These are phyloP conservation scores for Paratilapia polleni DNA, from an alignment of 2,113 vertebrate species.

Conservation along the genomic window DNA sequence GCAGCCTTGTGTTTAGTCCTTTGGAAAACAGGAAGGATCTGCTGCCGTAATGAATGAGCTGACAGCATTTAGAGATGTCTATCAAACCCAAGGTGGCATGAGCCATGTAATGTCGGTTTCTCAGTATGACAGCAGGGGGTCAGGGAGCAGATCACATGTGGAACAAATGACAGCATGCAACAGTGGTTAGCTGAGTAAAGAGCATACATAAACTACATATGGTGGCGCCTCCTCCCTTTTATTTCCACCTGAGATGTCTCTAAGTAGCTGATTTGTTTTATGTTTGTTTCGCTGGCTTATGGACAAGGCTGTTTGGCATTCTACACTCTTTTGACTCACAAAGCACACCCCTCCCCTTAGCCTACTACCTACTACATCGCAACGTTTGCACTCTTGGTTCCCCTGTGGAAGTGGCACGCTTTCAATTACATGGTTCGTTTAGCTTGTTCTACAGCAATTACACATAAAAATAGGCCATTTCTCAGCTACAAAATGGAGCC, in stretches of 20 bases:
- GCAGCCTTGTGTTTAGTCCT: not conserved
- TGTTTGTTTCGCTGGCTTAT: slow-evolving; percentile 64
- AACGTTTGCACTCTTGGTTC: slow-evolving; percentile 13
- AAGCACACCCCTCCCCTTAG: slow-evolving; percentile 44
- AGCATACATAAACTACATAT: slow-evolving; percentile 22
- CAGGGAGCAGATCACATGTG: slow-evolving; percentile 34
- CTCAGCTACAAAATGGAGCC: slow-evolving; percentile 80
- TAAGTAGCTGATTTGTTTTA: slow-evolving; percentile 78
- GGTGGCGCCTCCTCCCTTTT: slow-evolving; percentile 11
- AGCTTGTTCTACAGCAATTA: slow-evolving; percentile 81
- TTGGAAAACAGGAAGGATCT: not conserved
- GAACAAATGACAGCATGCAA: slow-evolving; percentile 62
- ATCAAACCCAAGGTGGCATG: slow-evolving; percentile 54
- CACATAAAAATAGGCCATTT: slow-evolving; percentile 82
- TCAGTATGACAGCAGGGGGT: slow-evolving; percentile 30
- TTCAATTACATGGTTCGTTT: slow-evolving; percentile 86
- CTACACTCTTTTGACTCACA: slow-evolving; percentile 68
- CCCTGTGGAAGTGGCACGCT: slow-evolving; percentile 74
- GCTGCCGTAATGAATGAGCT: slow-evolving; percentile 28
- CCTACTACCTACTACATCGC: slow-evolving; percentile 15
- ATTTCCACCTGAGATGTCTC: slow-evolving; percentile 60
- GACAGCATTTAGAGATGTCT: slow-evolving; percentile 52
- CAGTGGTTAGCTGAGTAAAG: slow-evolving; percentile 21
- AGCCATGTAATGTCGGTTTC: slow-evolving; percentile 62
- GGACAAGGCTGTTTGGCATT: slow-evolving; percentile 53